Conservation (phyloP, 2,113 vertebrate species). For the Lycocorax pyrrhopterus region DNA sequence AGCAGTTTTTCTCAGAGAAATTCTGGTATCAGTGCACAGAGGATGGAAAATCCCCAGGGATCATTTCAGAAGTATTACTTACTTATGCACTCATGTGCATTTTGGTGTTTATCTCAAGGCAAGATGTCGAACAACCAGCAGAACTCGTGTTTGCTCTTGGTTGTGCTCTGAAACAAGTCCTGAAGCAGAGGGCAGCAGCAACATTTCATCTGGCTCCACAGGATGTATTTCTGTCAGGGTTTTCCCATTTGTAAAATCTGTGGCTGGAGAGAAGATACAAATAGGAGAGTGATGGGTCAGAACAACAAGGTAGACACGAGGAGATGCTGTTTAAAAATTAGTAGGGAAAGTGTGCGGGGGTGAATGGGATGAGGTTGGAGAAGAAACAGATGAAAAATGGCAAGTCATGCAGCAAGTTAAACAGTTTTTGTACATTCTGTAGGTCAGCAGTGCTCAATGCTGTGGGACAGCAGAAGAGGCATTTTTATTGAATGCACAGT, state of each 20-base stretch:
- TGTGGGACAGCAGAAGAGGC: background rate
- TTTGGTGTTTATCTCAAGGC: background rate
- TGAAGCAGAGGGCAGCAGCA: background rate
- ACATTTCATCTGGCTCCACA: background rate
- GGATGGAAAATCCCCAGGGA: background rate
- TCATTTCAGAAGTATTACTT: background rate
- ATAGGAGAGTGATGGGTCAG: background rate
- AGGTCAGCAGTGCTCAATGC: background rate
- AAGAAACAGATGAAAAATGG: background rate
- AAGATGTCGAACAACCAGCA: background rate
- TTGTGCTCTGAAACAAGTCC: background rate
- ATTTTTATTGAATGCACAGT: background rate
- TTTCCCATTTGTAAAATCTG: background rate
- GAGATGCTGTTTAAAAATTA: background rate
- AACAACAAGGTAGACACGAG: background rate
- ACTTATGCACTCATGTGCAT: background rate
- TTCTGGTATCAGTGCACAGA: background rate
- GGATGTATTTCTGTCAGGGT: background rate
- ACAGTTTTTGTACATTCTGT: background rate
- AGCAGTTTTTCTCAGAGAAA: background rate
- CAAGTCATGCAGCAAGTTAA: accelerated
- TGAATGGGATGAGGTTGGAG: background rate
- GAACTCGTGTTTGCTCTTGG: background rate
- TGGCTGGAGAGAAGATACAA: background rate
- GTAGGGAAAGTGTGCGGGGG: background rate